Evolutionary conservation across 1,140 invertebrate species (phyloP), one percentile per base, ranked within the genome.

Genomic region (Drosophila biarmipes): DNA sequence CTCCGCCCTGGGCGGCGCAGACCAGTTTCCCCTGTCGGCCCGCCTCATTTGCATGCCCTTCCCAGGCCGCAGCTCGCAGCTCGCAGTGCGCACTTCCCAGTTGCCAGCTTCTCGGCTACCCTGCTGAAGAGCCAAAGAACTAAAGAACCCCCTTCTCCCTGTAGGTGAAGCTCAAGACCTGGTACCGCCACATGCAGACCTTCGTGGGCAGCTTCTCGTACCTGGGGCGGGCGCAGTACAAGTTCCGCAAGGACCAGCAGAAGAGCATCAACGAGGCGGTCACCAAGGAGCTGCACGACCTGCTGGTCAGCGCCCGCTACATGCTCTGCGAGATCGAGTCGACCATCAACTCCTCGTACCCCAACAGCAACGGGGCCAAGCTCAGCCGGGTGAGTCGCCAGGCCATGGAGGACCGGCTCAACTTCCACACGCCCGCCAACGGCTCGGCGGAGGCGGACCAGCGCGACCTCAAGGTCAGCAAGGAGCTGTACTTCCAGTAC

Each of bases 131-230:
- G 5, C 35, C 8, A 48, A 40, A 6, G 6, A 17, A 17, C 52
- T 48, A 14, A 40, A 17, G 14, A 34, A n/a, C 17, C 45, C 10
- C 12, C 27, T 21, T 8, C 1, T 45, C n/a, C n/a, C 8, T 29
- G 4, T 67, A 91, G 90, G 66, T 85, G 15, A 78, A 78, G 21
- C 72, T 91, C 6, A 87, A 80, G 63, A 82, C 64, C 51, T 91
- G 90, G 90, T 87, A 91, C 68, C 79, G 90, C 43, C 51, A 80
- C 57, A 79, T 91, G 68, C 90, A 91, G 43, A 85, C 68, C 38
- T 90, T 79, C 17, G 80, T 90, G 19, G 90, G 72, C 52, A 77
- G 86, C 63, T 91, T 91, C 11, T 66, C 73, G 10, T 73, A 85
- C 6, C 40, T 91, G 79, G 90, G 90, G 10, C 73, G 77, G 38